Conservation (phyloP, 23 tunicate genomes). For the Halocynthia roretzi region DNA sequence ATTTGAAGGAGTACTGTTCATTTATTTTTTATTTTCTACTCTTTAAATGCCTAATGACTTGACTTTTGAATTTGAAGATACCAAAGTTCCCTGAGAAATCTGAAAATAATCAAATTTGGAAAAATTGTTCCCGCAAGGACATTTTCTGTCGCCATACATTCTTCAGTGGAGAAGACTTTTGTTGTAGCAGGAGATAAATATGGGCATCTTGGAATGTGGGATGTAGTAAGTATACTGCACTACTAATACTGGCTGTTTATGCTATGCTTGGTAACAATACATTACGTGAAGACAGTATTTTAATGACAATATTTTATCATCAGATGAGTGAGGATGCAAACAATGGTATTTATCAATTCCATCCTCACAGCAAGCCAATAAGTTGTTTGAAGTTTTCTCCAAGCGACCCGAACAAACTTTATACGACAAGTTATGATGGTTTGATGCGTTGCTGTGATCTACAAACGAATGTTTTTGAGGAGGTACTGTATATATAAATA, state of each 20-base stretch:
- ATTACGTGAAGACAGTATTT: too few relatives aligned
- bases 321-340: conserved; percentile 18
- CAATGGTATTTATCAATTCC: conserved; percentile 30
- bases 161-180: not conserved
- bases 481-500: conserved; percentile 23
- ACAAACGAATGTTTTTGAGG: conserved; percentile 21
- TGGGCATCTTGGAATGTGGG: conserved; percentile 32
- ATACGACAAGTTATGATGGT: conserved; percentile 28
- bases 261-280: too few relatives aligned
- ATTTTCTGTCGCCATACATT: conserved; percentile 24
- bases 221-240: not conserved
- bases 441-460: conserved; percentile 31
- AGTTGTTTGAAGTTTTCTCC: conserved; percentile 21
- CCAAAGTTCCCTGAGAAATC: too few relatives aligned
- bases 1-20: too few relatives aligned
- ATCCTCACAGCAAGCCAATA: conserved; percentile 7
- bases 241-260: not conserved
- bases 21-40: too few relatives aligned
- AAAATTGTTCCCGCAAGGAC: too few relatives aligned
- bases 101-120: too few relatives aligned
- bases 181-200: conserved; percentile 36
- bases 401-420: conserved; percentile 10
- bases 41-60: too few relatives aligned
- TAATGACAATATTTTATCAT: not conserved
- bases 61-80: too few relatives aligned